Evolutionary conservation across 2,888 invertebrate genomes (phyloP).

Genomic region (Ecdyonurus torrentis): DNA sequence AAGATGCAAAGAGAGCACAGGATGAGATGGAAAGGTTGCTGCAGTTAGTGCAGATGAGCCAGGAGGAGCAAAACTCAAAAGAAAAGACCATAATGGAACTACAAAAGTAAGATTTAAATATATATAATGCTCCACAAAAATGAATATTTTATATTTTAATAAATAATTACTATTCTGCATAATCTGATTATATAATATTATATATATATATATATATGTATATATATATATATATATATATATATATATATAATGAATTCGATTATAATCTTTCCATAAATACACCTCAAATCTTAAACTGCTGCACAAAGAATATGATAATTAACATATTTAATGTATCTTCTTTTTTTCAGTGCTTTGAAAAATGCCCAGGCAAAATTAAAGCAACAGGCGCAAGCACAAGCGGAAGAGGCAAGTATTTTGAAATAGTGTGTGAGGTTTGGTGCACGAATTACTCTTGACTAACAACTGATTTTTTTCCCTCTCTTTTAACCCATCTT

Average conservation of each 20-base stretch:
- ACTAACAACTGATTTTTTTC: conserved; percentile 6
- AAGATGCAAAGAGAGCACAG: conserved; percentile 64
- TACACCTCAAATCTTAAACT: too few relatives aligned
- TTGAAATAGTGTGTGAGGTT: background rate
- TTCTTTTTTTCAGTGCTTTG: conserved; percentile 67
- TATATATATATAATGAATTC: background rate
- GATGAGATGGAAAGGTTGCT: conserved; percentile 77
- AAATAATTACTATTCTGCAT: too few relatives aligned
- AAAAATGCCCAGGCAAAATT: conserved; percentile 81
- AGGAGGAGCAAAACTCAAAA: conserved; percentile 83
- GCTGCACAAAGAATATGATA: too few relatives aligned
- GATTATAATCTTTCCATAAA: too few relatives aligned
- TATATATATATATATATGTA: background rate
- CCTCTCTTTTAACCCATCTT: conserved; percentile 1
- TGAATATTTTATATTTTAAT: background rate
- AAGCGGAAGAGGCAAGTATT: conserved; percentile 30
- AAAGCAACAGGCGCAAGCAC: conserved; percentile 69
- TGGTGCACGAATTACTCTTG: too few relatives aligned
- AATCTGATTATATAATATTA: background rate
- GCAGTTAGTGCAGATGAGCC: conserved; percentile 82
- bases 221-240: background rate
- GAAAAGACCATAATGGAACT: conserved; percentile 83
- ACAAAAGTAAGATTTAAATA: conserved; percentile 55
- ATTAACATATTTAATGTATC: too few relatives aligned
- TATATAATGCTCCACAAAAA: background rate